These are phyloP conservation scores for Criorhina ranunculi DNA, from an alignment of 2,888 invertebrate genomes.

Conservation along the genomic window DNA sequence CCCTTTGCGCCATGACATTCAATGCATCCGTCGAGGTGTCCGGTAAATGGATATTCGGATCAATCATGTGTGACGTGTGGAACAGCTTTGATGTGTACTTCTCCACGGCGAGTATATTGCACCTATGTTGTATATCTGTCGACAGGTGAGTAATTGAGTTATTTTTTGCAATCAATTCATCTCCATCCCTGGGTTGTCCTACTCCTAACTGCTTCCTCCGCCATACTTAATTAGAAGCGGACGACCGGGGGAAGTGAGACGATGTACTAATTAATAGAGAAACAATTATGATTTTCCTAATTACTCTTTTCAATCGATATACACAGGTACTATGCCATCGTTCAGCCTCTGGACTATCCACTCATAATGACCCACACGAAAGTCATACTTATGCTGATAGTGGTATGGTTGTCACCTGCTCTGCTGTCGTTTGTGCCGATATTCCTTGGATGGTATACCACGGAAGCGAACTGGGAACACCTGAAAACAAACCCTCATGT, in stretches of 20 bases:
- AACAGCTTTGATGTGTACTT: conserved; percentile 97
- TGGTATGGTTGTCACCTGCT: conserved; percentile 96
- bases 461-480: conserved; percentile 90
- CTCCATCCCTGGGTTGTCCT: conserved; percentile 35
- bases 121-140: conserved; percentile 97
- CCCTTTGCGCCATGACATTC: conserved; percentile 96
- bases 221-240: conserved; percentile 50
- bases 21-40: conserved; percentile 95
- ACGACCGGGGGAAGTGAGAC: conserved; percentile 18
- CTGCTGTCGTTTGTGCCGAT: conserved; percentile 97
- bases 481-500: conserved; percentile 89
- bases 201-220: conserved; percentile 5
- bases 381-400: conserved; percentile 91
- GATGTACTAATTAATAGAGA: conserved; percentile 66
- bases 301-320: conserved; percentile 50
- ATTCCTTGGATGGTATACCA: conserved; percentile 97
- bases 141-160: conserved; percentile 85
- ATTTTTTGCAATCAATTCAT: conserved; percentile 73
- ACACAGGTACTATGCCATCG: conserved; percentile 93
- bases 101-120: conserved; percentile 95
- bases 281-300: conserved; percentile 65
- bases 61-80: conserved; percentile 96
- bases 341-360: conserved; percentile 95
- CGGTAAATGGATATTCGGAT: conserved; percentile 94
- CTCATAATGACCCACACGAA: conserved; percentile 95